These are phyloP conservation scores for Labrus mixtus DNA, from an alignment of 2,113 vertebrate species.

Conservation along the genomic window DNA sequence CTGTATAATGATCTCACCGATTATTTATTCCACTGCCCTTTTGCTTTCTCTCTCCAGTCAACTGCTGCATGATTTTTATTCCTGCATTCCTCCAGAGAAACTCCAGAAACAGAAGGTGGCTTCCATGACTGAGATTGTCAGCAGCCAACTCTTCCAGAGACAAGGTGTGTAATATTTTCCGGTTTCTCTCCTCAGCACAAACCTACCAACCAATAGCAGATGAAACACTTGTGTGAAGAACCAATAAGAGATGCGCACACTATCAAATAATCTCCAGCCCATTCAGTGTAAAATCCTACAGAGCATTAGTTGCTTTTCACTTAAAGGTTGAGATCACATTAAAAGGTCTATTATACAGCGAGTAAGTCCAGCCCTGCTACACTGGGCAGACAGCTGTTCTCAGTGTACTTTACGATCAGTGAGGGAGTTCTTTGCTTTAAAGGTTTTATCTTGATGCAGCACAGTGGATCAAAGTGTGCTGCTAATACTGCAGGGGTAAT, in stretches of 20 bases:
- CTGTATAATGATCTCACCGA: conserved; percentile 8
- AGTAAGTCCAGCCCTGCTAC: conserved; percentile 27
- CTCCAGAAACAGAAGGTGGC: conserved; percentile 95
- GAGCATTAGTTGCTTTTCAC: conserved; percentile 34
- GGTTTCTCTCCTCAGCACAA: not conserved
- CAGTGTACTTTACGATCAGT: conserved; percentile 41
- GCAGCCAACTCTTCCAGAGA: conserved; percentile 92
- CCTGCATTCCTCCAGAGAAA: conserved; percentile 91
- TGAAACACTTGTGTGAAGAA: not conserved
- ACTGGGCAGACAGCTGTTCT: conserved; percentile 30
- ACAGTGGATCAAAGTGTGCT: conserved; percentile 25
- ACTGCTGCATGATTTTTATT: conserved; percentile 94
- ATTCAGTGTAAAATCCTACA: conserved; percentile 27
- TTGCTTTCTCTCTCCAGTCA: conserved; percentile 83
- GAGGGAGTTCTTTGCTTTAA: conserved; percentile 31
- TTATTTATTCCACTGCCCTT: conserved; percentile 3
- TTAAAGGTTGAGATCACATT: conserved; percentile 43
- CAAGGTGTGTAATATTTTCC: conserved; percentile 85
- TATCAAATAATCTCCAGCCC: not conserved
- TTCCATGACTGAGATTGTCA: conserved; percentile 97
- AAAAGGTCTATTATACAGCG: conserved; percentile 53
- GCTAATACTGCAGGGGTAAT: conserved; percentile 40
- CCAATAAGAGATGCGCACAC: conserved; percentile 1
- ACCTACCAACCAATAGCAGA: not conserved
- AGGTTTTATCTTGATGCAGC: conserved; percentile 48